A percentile compares a stretch with the other conserved stretches of the same genome.
phyloP scores from a whole-genome alignment of 2,888 invertebrate species.

The Aspidiotus rigidus region DNA sequence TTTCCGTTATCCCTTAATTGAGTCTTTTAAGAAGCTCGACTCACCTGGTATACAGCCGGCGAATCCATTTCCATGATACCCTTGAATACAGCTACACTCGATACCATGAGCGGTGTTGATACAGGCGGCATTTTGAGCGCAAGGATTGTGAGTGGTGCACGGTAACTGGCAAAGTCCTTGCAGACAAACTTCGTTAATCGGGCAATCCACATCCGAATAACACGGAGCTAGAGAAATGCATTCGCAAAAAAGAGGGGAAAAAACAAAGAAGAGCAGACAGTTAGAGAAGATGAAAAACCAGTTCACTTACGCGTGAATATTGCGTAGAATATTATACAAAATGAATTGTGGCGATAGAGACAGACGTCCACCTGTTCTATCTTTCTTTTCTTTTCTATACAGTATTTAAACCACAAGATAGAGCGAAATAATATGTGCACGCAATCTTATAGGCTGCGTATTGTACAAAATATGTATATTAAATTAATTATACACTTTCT shows the following conservation, averaged over 20 bases:
- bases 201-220: constrained; percentile 75
- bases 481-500: no score
- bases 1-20: no score
- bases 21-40: constrained; percentile 14
- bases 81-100: constrained; percentile 76
- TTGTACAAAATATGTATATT: no score
- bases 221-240: constrained; percentile 60
- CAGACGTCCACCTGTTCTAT: no score
- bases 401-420: no score
- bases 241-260: constrained; percentile 25
- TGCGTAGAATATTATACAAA: no score
- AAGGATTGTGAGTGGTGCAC: constrained; percentile 75
- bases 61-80: constrained; percentile 78
- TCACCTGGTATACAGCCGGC: constrained; percentile 71
- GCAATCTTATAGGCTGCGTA: no score
- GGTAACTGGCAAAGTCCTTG: constrained; percentile 76
- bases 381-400: no score
- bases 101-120: constrained; percentile 79
- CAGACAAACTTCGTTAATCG: constrained; percentile 75
- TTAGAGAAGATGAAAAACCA: constrained; percentile 35
- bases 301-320: background rate
- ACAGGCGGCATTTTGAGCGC: constrained; percentile 72
- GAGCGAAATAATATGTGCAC: no score
- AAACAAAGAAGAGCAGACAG: background rate
- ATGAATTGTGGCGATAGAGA: no score